Percentiles rank a stretch among this genome's conserved stretches.
Evolutionary conservation across 2,888 invertebrate genomes (phyloP).

Genomic region (Trichogramma dendrolimi): DNA sequence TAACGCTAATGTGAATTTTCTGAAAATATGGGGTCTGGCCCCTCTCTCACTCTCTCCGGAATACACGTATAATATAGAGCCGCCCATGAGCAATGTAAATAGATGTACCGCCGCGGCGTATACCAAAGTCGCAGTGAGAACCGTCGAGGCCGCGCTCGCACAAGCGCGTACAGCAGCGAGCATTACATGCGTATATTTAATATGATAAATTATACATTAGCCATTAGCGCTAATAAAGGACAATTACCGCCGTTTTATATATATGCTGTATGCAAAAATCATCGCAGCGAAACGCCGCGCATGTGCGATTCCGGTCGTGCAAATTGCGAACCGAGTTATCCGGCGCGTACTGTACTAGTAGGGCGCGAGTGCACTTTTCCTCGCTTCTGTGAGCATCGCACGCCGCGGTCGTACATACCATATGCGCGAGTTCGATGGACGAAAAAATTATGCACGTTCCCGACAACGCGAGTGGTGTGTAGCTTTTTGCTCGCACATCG

Average conservation of each 20-base stretch:
- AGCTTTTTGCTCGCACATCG: too few species aligned
- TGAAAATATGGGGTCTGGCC: too few species aligned
- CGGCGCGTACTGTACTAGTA: not conserved
- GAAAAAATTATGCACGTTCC: not conserved
- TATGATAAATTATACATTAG: slow-evolving; percentile 19
- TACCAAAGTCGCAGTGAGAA: too few species aligned
- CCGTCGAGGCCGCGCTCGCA: not conserved
- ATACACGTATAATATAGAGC: too few species aligned
- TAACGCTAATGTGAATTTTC: too few species aligned
- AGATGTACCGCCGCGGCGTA: too few species aligned
- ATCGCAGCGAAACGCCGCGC: not conserved
- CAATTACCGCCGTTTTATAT: slow-evolving; percentile 16
- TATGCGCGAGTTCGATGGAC: too few species aligned
- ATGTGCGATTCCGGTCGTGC: slow-evolving; percentile 14
- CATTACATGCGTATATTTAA: too few species aligned
- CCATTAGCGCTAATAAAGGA: slow-evolving; percentile 15
- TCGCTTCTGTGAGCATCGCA: not conserved
- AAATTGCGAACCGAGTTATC: not conserved
- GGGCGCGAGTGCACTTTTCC: not conserved
- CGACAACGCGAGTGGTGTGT: not conserved
- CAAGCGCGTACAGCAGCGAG: not conserved
- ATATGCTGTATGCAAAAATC: slow-evolving; percentile 4
- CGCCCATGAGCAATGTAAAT: too few species aligned
- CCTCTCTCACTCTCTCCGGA: too few species aligned
- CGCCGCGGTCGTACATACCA: not conserved